These are phyloP conservation scores for Bombycilla garrulus DNA, from an alignment of 2,113 vertebrate species.

Conservation along the genomic window DNA sequence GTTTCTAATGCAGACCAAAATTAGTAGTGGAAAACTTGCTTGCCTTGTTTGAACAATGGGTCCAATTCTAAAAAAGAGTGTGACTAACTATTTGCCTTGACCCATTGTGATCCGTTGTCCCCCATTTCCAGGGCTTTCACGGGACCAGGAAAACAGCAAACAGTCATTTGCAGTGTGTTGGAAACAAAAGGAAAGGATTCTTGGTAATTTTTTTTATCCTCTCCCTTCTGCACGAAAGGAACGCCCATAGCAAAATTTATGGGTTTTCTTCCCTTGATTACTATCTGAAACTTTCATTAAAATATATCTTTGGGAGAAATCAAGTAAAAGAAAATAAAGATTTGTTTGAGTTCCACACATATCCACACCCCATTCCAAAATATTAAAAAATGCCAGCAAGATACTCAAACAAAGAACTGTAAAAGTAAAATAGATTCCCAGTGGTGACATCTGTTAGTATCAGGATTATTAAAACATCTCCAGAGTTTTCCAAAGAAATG, in stretches of 20 bases:
- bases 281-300: not conserved
- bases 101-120: not conserved
- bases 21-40: not conserved
- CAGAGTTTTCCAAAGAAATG: conserved; percentile 12
- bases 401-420: conserved; percentile 22
- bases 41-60: not conserved
- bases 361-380: not conserved
- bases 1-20: not conserved
- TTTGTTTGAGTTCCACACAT: not conserved
- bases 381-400: not conserved
- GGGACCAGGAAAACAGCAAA: not conserved
- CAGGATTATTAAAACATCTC: conserved; percentile 33
- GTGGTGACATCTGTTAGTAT: conserved; percentile 42
- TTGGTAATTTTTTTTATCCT: not conserved
- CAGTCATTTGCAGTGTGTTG: not conserved
- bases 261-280: not conserved
- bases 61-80: not conserved
- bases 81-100: conserved; percentile 6
- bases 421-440: conserved; percentile 42
- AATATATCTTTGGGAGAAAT: not conserved
- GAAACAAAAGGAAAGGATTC: not conserved
- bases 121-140: not conserved
- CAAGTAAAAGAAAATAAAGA: not conserved
- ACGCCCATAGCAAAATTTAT: not conserved
- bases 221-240: not conserved